Base-by-base conservation (phyloP, 2,888 invertebrate species). In the Neria commutata region DNA sequence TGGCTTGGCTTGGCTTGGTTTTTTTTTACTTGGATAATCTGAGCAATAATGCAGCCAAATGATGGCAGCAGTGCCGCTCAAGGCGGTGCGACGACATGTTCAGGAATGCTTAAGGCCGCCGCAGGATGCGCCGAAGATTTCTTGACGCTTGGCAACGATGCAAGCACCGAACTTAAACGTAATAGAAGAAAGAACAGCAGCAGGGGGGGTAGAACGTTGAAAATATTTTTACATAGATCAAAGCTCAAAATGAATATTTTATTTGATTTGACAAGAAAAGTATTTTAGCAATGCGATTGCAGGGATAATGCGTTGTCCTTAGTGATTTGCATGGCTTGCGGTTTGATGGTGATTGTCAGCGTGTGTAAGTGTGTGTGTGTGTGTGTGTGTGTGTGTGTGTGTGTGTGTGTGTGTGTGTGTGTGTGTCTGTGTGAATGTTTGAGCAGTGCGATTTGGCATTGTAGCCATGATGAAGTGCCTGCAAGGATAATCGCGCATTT, bases 221-320 rank as follows among this genome's bases (percentile, higher is more conserved):
- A 64, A 63, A 74, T 76, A 75, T 77, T 76, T 77, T 73, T 74
- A 75, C 69, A 70, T 69, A 77, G 77, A 74, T 77, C 78, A 77
- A 74, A 78, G 78, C 77, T 78, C 77, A 75, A 76, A 78, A 77
- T 78, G 76, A 77, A 78, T 78, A 78, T 78, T 75, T 77, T 75
- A 77, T 77, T 76, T 73, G 75, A 78, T 75, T 77, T 74, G 66
- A 74, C 77, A 76, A 72, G 73, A 64, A 74, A 76, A 77, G 68
- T 73, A 70, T 77, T 77, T 76, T 77, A 75, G 68, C 69, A 67
- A 19, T 66, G 55, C 63, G 64, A 66, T 69, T 64, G 71, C 61
- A 63, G 64, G 66, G 65, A 73, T 66, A 74, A 73, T 71, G 66
- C n/a, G n/a, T n/a, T n/a, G 65, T 74, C 74, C 70, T 68, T 70